Conservation (phyloP, 35 echinoderm and acorn worm genomes). For the Acanthaster planci region DNA sequence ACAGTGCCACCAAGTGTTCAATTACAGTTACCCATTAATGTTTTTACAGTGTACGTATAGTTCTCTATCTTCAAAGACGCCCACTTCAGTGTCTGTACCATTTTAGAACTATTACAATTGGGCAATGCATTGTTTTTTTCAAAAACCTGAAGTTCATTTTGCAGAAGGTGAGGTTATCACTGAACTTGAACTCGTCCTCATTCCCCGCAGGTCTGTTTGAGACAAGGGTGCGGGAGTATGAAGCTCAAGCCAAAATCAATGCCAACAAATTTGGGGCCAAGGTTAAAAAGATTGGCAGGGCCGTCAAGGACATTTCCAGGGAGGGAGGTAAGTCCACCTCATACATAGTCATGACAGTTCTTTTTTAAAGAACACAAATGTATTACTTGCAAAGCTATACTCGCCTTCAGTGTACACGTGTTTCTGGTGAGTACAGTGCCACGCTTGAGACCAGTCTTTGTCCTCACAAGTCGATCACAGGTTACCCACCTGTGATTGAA, state of each 20-base stretch:
- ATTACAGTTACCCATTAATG: no score
- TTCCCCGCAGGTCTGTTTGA: slow-evolving; percentile 78
- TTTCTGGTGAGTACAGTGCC: no score
- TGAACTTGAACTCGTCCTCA: not conserved
- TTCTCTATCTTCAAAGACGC: no score
- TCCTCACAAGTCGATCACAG: no score
- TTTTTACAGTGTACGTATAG: no score
- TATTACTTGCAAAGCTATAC: no score
- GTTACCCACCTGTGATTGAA: no score
- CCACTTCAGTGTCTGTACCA: not conserved
- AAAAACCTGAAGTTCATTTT: no score
- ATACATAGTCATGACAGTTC: not conserved
- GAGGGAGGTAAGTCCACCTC: not conserved
- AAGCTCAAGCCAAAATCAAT: slow-evolving; percentile 64
- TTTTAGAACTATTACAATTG: not conserved
- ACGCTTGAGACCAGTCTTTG: no score
- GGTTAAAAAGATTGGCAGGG: slow-evolving; percentile 84
- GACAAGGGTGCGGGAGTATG: slow-evolving; percentile 60
- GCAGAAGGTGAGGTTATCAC: not conserved
- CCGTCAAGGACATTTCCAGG: slow-evolving; percentile 45
- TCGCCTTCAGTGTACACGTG: no score
- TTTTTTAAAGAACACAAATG: no score
- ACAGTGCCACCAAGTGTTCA: no score
- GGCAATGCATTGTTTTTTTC: not conserved
- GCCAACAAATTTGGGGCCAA: slow-evolving; percentile 69